These are phyloP conservation scores for Casuarius casuarius DNA, from an alignment of 2,113 vertebrate genomes.

Conservation along the genomic window DNA sequence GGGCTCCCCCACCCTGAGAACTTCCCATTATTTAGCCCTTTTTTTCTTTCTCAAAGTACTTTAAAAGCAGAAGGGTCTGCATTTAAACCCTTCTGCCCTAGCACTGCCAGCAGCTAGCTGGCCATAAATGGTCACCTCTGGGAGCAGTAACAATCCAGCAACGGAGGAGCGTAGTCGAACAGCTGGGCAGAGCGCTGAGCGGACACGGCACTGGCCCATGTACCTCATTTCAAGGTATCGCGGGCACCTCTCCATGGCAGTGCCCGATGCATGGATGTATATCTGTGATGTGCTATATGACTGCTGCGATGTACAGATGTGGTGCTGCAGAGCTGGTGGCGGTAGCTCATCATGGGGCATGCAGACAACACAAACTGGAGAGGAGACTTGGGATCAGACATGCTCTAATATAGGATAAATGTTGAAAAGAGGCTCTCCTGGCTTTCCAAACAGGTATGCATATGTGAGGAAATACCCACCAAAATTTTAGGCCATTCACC, in stretches of 20 bases:
- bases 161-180: too few species aligned
- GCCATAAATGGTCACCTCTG: too few species aligned
- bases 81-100: not conserved
- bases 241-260: not conserved
- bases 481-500: not conserved
- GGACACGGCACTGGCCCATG: too few species aligned
- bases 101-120: not conserved
- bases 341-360: not conserved
- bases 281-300: not conserved
- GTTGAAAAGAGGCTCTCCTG: not conserved
- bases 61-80: not conserved
- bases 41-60: not conserved
- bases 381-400: not conserved
- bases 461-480: not conserved
- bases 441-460: not conserved
- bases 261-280: accelerated
- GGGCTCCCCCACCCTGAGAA: not conserved
- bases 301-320: accelerated
- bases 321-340: not conserved
- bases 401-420: not conserved
- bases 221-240: too few species aligned
- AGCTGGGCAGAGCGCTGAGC: too few species aligned
- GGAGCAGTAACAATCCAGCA: too few species aligned
- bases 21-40: not conserved
- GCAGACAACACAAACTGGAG: not conserved